Evolutionary conservation across 1,140 invertebrate species (phyloP), one percentile per base, ranked within the genome.

Genomic region (Chironomus tepperi): DNA sequence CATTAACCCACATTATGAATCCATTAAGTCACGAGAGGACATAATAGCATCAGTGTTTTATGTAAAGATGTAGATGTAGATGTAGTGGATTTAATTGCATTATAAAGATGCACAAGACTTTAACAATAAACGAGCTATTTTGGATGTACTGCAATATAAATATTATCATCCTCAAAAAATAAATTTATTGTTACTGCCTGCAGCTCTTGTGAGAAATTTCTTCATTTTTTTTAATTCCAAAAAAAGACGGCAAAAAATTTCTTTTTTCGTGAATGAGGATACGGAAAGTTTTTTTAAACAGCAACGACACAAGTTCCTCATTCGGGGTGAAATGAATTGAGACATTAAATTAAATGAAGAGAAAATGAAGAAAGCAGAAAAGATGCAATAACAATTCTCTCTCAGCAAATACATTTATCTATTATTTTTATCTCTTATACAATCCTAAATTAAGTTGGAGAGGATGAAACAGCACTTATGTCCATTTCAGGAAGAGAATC

Each of bases 281-380:
- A 47, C 2, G 7, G 2, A 47, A 47, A 47, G 43, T 10, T 34
- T 47, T 9, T 47, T 10, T 9, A 57, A 15, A 47, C 2, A 47
- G 47, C 5, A 15, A 15, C 12, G 12, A 34, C 24, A 34, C 24
- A 57, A 57, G 10, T 57, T 12, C n/a, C 47, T 57, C 47, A 15
- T 34, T 57, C 10, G 65, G 16, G 18, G 19, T 19, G 16, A 70
- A 70, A 70, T 70, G 19, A 70, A 70, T 70, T 70, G 65, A 70
- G 65, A 21, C 65, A 70, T 70, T 70, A 70, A 70, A 70, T 70
- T 70, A 70, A 70, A 70, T 19, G 19, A 21, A 21, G 18, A 70
- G 65, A 7, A 67, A n/a, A 16, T 15, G 64, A 18, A 67, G 16
- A 3, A 10, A 70, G 10, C n/a, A 70, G 18, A 18, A 70, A 70